Evolutionary conservation across 2,888 invertebrate genomes (phyloP).

Genomic region (Chloroclystis v-ata): DNA sequence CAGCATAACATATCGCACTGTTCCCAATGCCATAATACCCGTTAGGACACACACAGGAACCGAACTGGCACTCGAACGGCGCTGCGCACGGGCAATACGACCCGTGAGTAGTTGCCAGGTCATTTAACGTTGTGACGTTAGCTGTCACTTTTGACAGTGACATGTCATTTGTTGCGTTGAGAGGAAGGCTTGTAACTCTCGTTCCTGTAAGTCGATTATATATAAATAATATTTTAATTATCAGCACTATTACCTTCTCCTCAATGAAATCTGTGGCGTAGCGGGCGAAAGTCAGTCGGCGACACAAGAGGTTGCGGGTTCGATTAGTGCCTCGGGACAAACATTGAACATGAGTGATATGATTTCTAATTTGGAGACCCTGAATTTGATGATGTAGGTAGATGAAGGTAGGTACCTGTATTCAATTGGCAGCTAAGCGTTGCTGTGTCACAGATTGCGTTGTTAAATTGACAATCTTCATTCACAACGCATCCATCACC

Average conservation of each 20-base stretch:
- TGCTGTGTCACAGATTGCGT: conserved; percentile 41
- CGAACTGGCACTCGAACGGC: conserved; percentile 48
- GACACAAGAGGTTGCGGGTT: too few species aligned
- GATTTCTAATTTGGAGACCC: too few species aligned
- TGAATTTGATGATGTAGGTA: background rate
- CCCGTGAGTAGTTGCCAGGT: conserved; percentile 3
- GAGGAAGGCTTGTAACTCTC: too few species aligned
- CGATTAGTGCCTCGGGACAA: too few species aligned
- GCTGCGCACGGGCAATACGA: conserved; percentile 30
- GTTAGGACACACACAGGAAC: conserved; percentile 52
- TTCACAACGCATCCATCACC: conserved; percentile 59
- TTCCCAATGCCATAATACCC: conserved; percentile 51
- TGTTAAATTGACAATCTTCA: conserved; percentile 56
- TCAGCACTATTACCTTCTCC: too few species aligned
- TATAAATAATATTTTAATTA: too few species aligned
- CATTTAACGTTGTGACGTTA: conserved; percentile 7
- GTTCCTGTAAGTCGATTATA: background rate
- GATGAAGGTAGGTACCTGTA: conserved; percentile 21
- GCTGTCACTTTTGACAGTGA: too few species aligned
- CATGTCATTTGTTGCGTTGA: background rate
- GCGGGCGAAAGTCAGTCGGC: too few species aligned
- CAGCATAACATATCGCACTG: conserved; percentile 49
- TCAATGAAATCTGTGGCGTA: too few species aligned
- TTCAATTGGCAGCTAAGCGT: conserved; percentile 40
- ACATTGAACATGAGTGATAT: too few species aligned